phyloP scores from a whole-genome alignment of 2,888 invertebrate species.

The Dynastes maya region DNA sequence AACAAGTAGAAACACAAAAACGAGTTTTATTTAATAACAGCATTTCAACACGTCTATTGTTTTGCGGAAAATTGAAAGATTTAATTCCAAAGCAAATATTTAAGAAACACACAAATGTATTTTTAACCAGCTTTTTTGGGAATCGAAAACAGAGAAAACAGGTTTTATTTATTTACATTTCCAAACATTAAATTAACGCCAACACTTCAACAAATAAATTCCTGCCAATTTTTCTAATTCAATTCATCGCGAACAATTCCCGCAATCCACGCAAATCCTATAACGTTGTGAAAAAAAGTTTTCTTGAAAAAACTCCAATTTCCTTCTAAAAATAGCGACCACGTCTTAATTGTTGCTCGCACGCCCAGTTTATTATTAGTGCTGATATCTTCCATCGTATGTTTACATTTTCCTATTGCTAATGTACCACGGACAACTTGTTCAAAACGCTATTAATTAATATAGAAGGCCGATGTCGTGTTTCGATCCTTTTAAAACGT shows the following conservation, averaged over 20 bases:
- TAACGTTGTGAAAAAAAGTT: background rate
- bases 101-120: too few species aligned
- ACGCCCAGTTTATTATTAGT: constrained; percentile 48
- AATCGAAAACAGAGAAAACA: too few species aligned
- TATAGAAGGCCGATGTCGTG: too few species aligned
- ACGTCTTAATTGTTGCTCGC: constrained; percentile 46
- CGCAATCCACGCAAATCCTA: background rate
- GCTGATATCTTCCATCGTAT: constrained; percentile 42
- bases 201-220: background rate
- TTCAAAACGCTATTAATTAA: background rate
- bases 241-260: background rate
- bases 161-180: too few species aligned
- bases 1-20: too few species aligned
- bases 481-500: too few species aligned
- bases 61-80: too few species aligned
- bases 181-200: too few species aligned
- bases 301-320: constrained; percentile 28
- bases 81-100: too few species aligned
- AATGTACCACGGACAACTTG: background rate
- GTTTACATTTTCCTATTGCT: constrained; percentile 34
- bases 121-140: too few species aligned
- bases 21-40: too few species aligned
- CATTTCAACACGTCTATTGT: too few species aligned
- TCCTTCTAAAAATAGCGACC: constrained; percentile 35
- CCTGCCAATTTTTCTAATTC: background rate